A percentile compares a stretch with the other conserved stretches of the same genome.
Conservation (phyloP, 2,797 vertebrate genomes). For the Melanogrammus aeglefinus region DNA sequence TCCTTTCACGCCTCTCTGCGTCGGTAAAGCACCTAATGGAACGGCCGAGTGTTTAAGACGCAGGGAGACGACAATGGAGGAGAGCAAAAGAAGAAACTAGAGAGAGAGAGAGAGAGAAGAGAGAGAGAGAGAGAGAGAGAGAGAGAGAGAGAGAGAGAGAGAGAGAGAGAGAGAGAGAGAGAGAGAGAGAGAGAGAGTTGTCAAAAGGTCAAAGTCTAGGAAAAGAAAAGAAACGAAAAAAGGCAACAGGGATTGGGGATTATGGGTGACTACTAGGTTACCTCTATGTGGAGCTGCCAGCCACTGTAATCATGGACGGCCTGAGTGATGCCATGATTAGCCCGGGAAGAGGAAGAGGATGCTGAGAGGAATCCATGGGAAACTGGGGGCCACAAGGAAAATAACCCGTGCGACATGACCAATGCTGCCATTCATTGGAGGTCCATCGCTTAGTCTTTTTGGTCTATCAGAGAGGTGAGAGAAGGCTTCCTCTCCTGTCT, state of each 20-base stretch:
- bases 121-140: slow-evolving; percentile 26
- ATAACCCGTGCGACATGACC: slow-evolving; percentile 37
- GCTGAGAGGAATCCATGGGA: slow-evolving; percentile 71
- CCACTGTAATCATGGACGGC: slow-evolving; percentile 63
- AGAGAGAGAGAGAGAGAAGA: slow-evolving; percentile 34
- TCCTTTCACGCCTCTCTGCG: slow-evolving; percentile 41
- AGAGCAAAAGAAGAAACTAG: slow-evolving; percentile 43
- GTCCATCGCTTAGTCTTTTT: background rate
- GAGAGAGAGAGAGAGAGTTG: slow-evolving; percentile 46
- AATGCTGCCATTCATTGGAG: slow-evolving; percentile 18
- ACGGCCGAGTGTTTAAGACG: slow-evolving; percentile 38
- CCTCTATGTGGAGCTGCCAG: slow-evolving; percentile 61
- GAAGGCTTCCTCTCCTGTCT: slow-evolving; percentile 47
- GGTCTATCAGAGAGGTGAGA: slow-evolving; percentile 3
- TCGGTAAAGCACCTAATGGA: slow-evolving; percentile 60
- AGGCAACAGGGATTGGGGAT: slow-evolving; percentile 56
- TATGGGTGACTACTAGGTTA: slow-evolving; percentile 56
- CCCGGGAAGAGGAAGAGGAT: slow-evolving; percentile 47
- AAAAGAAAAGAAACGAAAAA: slow-evolving; percentile 39
- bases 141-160: too few relatives aligned
- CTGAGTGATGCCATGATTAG: slow-evolving; percentile 68
- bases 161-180: slow-evolving; percentile 13
- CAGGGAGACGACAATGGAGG: slow-evolving; percentile 14
- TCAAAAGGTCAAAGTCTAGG: slow-evolving; percentile 8
- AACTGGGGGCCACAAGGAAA: slow-evolving; percentile 65